Evolutionary conservation across 2,113 vertebrate genomes (phyloP).

Genomic region (Chaetorhynchus papuensis): DNA sequence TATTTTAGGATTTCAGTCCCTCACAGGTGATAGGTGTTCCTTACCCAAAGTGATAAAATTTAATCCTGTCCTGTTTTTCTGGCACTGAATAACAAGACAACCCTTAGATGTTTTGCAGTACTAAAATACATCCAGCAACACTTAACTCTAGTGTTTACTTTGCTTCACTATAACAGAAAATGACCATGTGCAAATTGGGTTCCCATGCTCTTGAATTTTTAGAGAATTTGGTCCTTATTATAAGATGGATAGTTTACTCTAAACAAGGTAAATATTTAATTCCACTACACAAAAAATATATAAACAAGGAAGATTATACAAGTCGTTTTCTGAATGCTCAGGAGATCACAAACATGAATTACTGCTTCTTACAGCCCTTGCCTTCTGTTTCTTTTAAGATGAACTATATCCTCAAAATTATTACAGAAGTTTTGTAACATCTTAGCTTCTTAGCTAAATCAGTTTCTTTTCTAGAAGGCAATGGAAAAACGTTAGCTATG

Average conservation of each 20-base stretch:
- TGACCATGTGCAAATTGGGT: background rate
- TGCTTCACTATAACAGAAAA: background rate
- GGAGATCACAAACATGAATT: background rate
- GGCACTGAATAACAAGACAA: background rate
- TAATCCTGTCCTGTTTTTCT: background rate
- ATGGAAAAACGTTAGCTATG: accelerated
- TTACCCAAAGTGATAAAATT: background rate
- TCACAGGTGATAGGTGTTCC: background rate
- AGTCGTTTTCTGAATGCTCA: background rate
- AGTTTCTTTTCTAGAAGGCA: background rate
- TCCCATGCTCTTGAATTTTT: background rate
- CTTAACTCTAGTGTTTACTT: background rate
- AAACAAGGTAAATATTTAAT: background rate
- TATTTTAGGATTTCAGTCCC: background rate
- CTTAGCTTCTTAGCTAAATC: background rate
- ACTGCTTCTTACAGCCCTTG: background rate
- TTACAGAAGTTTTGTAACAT: background rate
- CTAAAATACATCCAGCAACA: background rate
- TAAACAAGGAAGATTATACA: background rate
- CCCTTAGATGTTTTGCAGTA: background rate
- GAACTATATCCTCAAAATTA: background rate
- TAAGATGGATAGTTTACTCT: background rate
- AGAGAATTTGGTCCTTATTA: background rate
- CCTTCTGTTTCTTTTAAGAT: background rate
- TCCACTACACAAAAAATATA: background rate